Base-by-base conservation (phyloP, 2,888 invertebrate genomes). In the Aleiodes alternator region DNA sequence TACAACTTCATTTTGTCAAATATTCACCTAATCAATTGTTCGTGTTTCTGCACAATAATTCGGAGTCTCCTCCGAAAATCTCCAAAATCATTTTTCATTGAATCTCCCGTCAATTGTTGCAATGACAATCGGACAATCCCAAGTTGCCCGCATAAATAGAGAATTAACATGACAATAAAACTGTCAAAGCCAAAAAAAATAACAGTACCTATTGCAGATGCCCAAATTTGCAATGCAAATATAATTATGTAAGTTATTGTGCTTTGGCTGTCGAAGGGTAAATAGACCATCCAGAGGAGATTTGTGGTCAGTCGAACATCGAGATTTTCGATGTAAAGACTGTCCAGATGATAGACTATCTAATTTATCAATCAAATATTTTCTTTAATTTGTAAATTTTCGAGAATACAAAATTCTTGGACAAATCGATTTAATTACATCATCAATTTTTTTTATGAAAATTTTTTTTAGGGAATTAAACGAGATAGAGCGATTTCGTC, bases 61-160 rank as follows among this genome's bases (percentile, higher is more conserved):
- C 16, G 14, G 7, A 76, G 51, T 14, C 29, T 71, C 11, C n/a
- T 57, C 76, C 73, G 73, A 68, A 75, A 78, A 53, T 73, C 56
- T 31, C 11, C 5, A 9, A 74, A 53, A 12, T 78, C 31, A 0
- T 7, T 51, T 4, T 34, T 14, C 0, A 72, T 79, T 14, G 72
- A 43, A 9, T 72, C 53, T 43, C 75, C 78, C 3, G 56, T 66
- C 31, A 80, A 59, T 69, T 75, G 14, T 56, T 38, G 73, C 8
- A 79, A 14, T 0, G 76, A 78, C 29, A 23, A 43, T 38, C 75
- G 73, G 43, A 80, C 34, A 16, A 76, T 56, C n/a, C 4, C 72
- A 23, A 80, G 56, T 31, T 80, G 79, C 55, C 76, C 78, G 59
- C 78, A 79, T 23, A 79, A 12, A 59, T 80, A 79, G 29, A 80